Evolutionary conservation across 2,888 invertebrate species (phyloP), one percentile per base, ranked within the genome.

Genomic region (Smittia sp.): DNA sequence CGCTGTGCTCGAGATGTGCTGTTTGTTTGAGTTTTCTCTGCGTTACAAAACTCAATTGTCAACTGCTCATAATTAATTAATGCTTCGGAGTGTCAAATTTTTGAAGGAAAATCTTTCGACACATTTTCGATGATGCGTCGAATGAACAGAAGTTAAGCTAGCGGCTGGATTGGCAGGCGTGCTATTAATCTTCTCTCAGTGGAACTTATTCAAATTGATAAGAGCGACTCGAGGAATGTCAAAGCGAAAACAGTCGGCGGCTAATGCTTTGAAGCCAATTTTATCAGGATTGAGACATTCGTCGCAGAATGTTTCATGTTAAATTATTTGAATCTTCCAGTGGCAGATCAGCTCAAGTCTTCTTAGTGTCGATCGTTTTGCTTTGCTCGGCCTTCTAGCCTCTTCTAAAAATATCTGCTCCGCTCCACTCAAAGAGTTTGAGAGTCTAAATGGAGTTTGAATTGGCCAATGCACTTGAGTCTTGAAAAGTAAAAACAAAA

Each of bases 121-220:
- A n/a, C n/a, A n/a, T n/a, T n/a, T n/a, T n/a, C n/a, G n/a, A n/a
- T n/a, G n/a, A 7, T 13, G 62, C 62, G 62, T 13, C 62, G 13
- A 7, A 1, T 3, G 13, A 62, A 62, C 18, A 22, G 18, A 24
- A 24, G 22, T 62, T 62, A 62, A 18, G 62, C 24, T 22, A 24
- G 22, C 62, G 62, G 22, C 62, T 22, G 18, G n/a, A n/a, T n/a
- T n/a, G n/a, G n/a, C n/a, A n/a, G n/a, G n/a, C n/a, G n/a, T n/a
- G n/a, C 62, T 24, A 18, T 62, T 62, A 62, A 62, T 22, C 7
- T 7, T 54, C 22, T 62, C 18, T 62, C 62, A 22, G 22, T 62
- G 20, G 20, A 62, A 62, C n/a, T n/a, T 62, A 22, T 22, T 62
- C 22, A 62, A 62, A 62, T 22, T 62, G 62, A 62, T 62, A 62